A percentile compares a stretch with the other conserved stretches of the same genome.
Conservation (phyloP, 2,113 vertebrate genomes). For the Pelusios castaneus region DNA sequence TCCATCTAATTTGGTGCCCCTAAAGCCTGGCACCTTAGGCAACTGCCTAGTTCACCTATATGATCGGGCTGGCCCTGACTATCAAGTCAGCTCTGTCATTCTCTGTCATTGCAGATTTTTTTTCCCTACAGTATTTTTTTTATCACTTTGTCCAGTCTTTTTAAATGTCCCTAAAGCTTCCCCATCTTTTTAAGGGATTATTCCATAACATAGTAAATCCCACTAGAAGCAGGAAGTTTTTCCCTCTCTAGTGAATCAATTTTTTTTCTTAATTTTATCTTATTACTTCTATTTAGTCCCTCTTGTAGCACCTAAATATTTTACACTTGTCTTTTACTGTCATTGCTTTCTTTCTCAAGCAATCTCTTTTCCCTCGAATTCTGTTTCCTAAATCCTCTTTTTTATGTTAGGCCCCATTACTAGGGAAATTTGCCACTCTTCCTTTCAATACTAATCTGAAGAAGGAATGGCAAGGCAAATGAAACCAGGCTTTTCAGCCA, state of each 20-base stretch:
- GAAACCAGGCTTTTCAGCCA: not conserved
- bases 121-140: not conserved
- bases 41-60: too few relatives aligned
- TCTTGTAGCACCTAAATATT: not conserved
- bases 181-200: not conserved
- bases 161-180: not conserved
- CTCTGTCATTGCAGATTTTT: rapidly evolving
- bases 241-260: rapidly evolving
- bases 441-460: not conserved
- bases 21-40: too few relatives aligned
- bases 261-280: not conserved
- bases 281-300: not conserved
- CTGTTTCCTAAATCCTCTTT: not conserved
- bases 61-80: too few relatives aligned
- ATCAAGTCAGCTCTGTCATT: not conserved
- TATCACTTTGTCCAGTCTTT: not conserved
- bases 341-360: rapidly evolving
- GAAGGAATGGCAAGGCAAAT: not conserved
- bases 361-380: rapidly evolving
- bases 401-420: rapidly evolving
- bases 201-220: rapidly evolving
- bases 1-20: too few relatives aligned
- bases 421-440: rapidly evolving
- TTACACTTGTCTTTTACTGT: not conserved
- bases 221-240: not conserved